Conservation (phyloP, 2,797 vertebrate species). For the Bryconaethiops microstoma region DNA sequence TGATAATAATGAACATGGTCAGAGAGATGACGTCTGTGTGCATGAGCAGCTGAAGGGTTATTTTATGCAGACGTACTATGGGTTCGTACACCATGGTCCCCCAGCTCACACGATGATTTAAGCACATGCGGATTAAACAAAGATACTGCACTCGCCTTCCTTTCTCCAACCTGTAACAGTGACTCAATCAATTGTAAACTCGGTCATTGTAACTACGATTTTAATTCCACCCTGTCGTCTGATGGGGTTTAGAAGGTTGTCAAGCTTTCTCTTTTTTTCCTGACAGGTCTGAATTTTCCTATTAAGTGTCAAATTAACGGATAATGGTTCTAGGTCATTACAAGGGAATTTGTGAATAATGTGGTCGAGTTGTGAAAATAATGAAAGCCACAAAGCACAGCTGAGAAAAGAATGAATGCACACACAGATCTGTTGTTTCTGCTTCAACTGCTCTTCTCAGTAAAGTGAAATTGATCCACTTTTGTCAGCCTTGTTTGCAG, state of each 20-base stretch:
- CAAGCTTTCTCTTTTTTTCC: constrained; percentile 26
- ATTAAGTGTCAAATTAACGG: background rate
- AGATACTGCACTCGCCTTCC: background rate
- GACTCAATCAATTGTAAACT: constrained; percentile 42
- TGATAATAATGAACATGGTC: constrained; percentile 1
- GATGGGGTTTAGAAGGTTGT: constrained; percentile 28
- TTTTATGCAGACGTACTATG: constrained; percentile 3
- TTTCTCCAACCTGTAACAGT: constrained; percentile 51
- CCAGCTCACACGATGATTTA: constrained; percentile 6
- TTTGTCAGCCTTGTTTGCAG: background rate
- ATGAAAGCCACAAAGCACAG: background rate
- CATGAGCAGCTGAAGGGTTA: background rate
- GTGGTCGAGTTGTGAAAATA: constrained; percentile 3
- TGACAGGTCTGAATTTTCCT: background rate
- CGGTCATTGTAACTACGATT: constrained; percentile 34
- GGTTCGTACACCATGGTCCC: background rate
- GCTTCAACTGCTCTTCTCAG: constrained; percentile 16
- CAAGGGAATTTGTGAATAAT: background rate
- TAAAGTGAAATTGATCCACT: constrained; percentile 17
- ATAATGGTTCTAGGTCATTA: background rate
- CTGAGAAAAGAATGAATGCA: background rate
- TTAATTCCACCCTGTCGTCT: background rate
- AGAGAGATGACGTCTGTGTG: too few species aligned
- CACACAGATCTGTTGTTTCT: constrained; percentile 16
- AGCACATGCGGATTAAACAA: constrained; percentile 17